These are phyloP conservation scores for Alitta virens DNA, from an alignment of 2,888 invertebrate genomes.

Conservation along the genomic window DNA sequence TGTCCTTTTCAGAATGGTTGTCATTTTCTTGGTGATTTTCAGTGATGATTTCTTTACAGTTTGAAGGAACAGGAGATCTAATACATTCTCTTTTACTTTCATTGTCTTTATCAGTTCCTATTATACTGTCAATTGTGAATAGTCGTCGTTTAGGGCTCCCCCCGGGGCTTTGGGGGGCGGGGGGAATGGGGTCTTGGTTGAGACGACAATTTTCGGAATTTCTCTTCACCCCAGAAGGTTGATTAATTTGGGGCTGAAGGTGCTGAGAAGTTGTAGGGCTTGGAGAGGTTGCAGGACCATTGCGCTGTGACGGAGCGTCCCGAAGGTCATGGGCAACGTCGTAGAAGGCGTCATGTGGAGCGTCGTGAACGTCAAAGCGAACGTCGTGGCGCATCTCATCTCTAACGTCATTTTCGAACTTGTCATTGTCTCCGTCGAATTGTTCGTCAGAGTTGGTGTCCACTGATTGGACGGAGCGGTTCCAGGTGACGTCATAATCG, in stretches of 20 bases:
- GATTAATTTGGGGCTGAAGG: not conserved
- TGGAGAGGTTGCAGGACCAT: not conserved
- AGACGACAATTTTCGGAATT: too few relatives aligned
- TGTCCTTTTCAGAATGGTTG: not conserved
- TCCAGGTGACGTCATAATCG: not conserved
- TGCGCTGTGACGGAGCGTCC: not conserved
- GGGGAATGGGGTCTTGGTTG: not conserved
- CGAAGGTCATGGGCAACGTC: not conserved
- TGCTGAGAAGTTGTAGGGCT: not conserved
- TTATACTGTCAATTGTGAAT: conserved; percentile 49
- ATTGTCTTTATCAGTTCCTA: conserved; percentile 15
- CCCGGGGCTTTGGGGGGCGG: too few relatives aligned
- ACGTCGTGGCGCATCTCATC: not conserved
- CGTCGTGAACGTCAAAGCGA: too few relatives aligned
- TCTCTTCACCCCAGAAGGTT: not conserved
- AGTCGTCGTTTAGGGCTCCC: conserved; percentile 20
- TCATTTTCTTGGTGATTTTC: not conserved
- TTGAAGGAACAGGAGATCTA: not conserved
- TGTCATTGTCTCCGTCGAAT: not conserved
- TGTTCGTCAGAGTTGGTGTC: not conserved
- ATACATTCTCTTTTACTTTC: not conserved
- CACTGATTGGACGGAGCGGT: conserved; percentile 5
- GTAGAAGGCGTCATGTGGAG: too few relatives aligned
- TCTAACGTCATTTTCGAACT: not conserved
- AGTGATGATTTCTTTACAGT: too few relatives aligned